Percentiles rank a stretch among this genome's conserved stretches.
Conservation (phyloP, 2,113 vertebrate species). For the Zootoca vivipara region DNA sequence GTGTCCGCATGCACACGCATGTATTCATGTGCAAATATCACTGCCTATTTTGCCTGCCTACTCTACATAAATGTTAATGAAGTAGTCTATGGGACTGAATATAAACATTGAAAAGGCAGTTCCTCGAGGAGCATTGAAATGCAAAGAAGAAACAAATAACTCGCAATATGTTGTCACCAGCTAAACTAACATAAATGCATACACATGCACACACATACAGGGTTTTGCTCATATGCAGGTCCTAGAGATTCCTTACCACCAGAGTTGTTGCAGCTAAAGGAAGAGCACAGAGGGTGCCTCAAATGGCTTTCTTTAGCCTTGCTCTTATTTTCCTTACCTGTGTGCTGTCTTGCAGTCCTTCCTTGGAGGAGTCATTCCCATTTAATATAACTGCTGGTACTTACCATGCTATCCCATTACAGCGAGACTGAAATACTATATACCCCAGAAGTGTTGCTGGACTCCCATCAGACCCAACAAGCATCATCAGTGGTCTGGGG, state of each 20-base stretch:
- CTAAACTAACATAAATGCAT: slow-evolving; percentile 22
- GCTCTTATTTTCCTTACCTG: slow-evolving; percentile 65
- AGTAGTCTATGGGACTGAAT: neutral
- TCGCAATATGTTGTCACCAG: neutral
- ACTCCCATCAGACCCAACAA: too few species aligned
- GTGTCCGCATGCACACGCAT: neutral
- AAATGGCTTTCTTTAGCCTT: neutral
- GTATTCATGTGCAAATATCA: neutral
- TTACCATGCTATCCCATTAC: neutral
- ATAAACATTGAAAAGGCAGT: neutral
- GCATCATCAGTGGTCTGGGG: too few species aligned
- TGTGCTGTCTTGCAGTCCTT: neutral
- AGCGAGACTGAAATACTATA: neutral
- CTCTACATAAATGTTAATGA: neutral
- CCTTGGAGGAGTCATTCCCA: slow-evolving; percentile 2
- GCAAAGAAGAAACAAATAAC: slow-evolving; percentile 38
- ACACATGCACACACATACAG: neutral
- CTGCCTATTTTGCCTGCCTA: neutral
- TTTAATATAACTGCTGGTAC: neutral
- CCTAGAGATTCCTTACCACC: slow-evolving; percentile 52
- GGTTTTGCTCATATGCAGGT: slow-evolving; percentile 81
- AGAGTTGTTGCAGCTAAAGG: neutral
- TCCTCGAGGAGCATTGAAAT: slow-evolving; percentile 73
- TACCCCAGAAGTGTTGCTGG: neutral
- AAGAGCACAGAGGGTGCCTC: neutral